These are phyloP conservation scores for Athetis lepigone DNA, from an alignment of 2,888 invertebrate genomes.

Conservation along the genomic window DNA sequence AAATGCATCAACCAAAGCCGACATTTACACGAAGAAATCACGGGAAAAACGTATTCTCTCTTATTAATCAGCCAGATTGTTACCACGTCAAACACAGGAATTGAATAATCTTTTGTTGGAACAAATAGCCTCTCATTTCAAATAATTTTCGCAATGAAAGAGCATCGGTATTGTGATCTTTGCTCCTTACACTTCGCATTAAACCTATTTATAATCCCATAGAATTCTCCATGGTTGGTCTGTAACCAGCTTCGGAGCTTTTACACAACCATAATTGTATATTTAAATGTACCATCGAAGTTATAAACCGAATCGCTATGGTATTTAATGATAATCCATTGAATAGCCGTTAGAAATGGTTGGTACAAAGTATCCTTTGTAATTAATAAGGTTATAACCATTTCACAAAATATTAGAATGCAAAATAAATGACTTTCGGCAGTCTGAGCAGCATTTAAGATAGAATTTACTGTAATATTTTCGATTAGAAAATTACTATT, in stretches of 20 bases:
- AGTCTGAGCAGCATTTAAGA: no score
- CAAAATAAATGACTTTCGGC: constrained; percentile 14
- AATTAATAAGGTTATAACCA: constrained; percentile 15
- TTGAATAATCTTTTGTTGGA: background rate
- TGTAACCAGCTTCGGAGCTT: constrained; percentile 27
- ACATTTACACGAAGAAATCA: no score
- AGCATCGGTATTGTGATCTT: constrained; percentile 25
- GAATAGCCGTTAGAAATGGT: background rate
- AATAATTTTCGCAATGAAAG: constrained; percentile 15
- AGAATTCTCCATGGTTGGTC: constrained; percentile 36
- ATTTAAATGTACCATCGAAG: constrained; percentile 25
- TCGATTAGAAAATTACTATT: constrained; percentile 9
- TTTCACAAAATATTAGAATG: constrained; percentile 17
- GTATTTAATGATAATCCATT: constrained; percentile 38
- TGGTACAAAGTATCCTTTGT: background rate
- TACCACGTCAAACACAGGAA: background rate
- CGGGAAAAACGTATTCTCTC: no score
- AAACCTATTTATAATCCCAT: constrained; percentile 48
- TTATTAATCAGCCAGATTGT: no score
- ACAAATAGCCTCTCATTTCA: constrained; percentile 14
- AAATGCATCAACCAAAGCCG: no score
- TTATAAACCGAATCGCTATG: constrained; percentile 24
- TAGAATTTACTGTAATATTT: constrained; percentile 14
- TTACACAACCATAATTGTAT: constrained; percentile 33
- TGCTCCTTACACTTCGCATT: constrained; percentile 29